These are phyloP conservation scores for Micromesistius poutassou DNA, from an alignment of 2,797 vertebrate species.

Conservation along the genomic window DNA sequence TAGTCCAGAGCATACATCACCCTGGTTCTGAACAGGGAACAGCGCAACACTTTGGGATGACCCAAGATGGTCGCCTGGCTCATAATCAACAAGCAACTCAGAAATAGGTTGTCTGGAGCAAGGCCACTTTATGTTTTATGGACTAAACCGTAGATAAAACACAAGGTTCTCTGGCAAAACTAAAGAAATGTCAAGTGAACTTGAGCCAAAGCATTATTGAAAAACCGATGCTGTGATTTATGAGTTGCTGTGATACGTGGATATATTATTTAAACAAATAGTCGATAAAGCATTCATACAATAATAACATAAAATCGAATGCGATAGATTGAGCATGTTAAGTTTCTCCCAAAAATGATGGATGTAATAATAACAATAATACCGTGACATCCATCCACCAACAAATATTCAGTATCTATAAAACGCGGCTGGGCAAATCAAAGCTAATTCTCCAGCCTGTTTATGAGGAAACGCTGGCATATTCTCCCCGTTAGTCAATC, in stretches of 20 bases:
- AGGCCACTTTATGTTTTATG: background rate
- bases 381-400: background rate
- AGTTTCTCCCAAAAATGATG: too few relatives aligned
- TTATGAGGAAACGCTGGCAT: background rate
- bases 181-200: background rate
- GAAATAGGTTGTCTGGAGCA: background rate
- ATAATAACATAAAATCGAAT: background rate
- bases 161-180: background rate
- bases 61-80: background rate
- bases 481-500: slow-evolving; percentile 1
- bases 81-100: background rate
- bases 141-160: background rate
- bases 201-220: background rate
- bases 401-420: background rate
- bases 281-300: background rate
- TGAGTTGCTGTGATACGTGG: background rate
- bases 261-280: background rate
- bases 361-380: too few relatives aligned
- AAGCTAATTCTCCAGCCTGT: background rate
- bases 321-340: background rate
- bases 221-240: background rate
- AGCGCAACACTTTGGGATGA: background rate
- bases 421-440: background rate
- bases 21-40: background rate
- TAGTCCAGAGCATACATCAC: background rate